Conservation (phyloP, 2,888 invertebrate genomes). For the Myopa tessellatipennis region DNA sequence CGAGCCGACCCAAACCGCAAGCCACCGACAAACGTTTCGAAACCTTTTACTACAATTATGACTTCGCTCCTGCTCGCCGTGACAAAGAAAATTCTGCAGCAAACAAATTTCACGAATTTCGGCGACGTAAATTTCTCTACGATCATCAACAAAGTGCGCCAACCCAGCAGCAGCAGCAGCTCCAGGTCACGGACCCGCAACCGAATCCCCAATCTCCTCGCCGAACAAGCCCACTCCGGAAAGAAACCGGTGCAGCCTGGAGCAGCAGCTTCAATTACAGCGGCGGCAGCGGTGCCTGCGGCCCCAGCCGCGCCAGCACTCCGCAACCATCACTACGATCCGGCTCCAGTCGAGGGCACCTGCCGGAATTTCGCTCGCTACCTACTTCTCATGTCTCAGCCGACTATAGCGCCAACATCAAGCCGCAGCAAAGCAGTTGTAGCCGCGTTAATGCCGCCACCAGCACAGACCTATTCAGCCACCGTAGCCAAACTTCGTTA, state of each 20-base stretch:
- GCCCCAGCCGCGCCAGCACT: constrained; percentile 1
- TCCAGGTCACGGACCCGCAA: neutral
- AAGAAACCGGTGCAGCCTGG: neutral
- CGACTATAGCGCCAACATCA: neutral
- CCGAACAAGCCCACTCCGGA: neutral
- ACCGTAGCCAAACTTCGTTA: constrained; percentile 28
- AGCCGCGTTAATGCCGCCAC: neutral
- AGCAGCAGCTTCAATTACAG: constrained; percentile 24
- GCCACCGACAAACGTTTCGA: constrained; percentile 46
- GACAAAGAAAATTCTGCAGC: constrained; percentile 39
- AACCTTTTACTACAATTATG: constrained; percentile 57
- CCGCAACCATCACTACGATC: constrained; percentile 41
- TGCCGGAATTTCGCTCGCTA: constrained; percentile 41
- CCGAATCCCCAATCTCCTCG: neutral
- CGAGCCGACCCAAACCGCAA: constrained; percentile 21
- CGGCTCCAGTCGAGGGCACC: constrained; percentile 46
- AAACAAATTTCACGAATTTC: constrained; percentile 50
- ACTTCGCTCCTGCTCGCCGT: constrained; percentile 50
- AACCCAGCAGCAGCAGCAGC: constrained; percentile 25
- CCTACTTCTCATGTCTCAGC: constrained; percentile 31
- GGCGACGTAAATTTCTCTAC: constrained; percentile 52
- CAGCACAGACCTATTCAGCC: neutral
- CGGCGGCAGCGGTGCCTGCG: neutral
- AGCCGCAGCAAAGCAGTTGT: neutral
- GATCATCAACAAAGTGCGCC: constrained; percentile 41